These are phyloP conservation scores for Gallinago undulata DNA, from an alignment of 2,113 vertebrate species.

Conservation along the genomic window DNA sequence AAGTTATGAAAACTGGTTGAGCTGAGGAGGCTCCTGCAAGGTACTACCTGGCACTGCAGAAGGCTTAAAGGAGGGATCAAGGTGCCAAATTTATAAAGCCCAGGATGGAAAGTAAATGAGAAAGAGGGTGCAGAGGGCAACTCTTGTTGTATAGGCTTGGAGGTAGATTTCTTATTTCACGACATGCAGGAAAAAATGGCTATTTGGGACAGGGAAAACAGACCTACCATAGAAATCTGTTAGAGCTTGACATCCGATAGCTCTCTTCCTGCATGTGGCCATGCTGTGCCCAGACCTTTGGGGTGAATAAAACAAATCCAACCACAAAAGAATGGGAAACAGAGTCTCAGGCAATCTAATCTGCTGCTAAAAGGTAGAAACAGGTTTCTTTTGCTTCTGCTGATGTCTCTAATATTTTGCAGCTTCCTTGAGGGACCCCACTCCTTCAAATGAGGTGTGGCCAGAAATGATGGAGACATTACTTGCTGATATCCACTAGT, in stretches of 20 bases:
- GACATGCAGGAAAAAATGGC: not conserved
- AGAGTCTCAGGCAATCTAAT: not conserved
- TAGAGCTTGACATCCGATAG: rapidly evolving
- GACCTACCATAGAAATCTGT: not conserved
- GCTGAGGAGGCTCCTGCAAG: not conserved
- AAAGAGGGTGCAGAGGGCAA: not conserved
- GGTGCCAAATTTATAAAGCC: not conserved
- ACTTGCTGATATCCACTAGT: not conserved
- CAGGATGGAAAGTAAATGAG: not conserved
- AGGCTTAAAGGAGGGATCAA: not conserved
- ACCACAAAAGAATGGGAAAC: not conserved
- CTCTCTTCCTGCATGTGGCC: rapidly evolving
- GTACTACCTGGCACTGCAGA: not conserved
- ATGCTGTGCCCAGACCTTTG: not conserved
- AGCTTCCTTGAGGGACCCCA: not conserved
- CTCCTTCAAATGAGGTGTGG: not conserved
- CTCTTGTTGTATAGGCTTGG: not conserved
- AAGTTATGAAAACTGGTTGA: not conserved
- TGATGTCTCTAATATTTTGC: not conserved
- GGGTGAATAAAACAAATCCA: not conserved
- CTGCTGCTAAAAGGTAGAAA: not conserved
- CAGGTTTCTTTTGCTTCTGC: not conserved
- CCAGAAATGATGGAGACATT: not conserved
- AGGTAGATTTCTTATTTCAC: not conserved
- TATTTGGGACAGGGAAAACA: not conserved